Evolutionary conservation across 1,140 invertebrate species (phyloP).

Genomic region (Pseudomyrmex cubaensis): DNA sequence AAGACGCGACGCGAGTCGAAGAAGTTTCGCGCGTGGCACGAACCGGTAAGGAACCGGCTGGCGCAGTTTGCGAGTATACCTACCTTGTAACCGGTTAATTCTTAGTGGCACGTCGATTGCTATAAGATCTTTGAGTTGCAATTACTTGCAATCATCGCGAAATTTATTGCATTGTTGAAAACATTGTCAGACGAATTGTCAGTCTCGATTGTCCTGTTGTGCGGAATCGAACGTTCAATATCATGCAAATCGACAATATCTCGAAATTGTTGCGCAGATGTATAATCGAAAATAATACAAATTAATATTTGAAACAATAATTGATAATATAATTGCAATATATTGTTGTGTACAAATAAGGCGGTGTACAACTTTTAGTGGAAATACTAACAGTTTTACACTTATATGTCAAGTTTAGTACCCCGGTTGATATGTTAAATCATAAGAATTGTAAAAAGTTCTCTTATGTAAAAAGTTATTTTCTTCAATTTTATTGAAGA

Average conservation of each 20-base stretch:
- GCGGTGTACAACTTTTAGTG: too few species aligned
- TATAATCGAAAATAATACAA: background rate
- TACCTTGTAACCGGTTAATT: conserved; percentile 51
- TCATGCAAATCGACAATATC: background rate
- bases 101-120: background rate
- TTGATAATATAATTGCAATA: background rate
- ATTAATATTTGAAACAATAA: background rate
- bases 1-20: conserved; percentile 10
- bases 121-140: conserved; percentile 15
- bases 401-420: background rate
- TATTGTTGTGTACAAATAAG: background rate
- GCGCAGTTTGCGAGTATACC: background rate
- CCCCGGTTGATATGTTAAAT: background rate
- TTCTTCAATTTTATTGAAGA: background rate
- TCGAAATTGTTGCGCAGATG: background rate
- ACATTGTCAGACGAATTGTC: background rate
- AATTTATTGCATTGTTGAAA: conserved; percentile 3
- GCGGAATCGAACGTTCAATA: background rate
- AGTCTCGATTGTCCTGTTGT: background rate
- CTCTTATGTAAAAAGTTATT: too few species aligned
- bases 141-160: conserved; percentile 20
- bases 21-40: background rate
- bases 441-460: conserved; percentile 1
- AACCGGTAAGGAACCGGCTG: background rate
- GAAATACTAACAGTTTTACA: background rate